Evolutionary conservation across 92 coral and sea anemone species (phyloP).

Genomic region (Scolanthus callimorphus): DNA sequence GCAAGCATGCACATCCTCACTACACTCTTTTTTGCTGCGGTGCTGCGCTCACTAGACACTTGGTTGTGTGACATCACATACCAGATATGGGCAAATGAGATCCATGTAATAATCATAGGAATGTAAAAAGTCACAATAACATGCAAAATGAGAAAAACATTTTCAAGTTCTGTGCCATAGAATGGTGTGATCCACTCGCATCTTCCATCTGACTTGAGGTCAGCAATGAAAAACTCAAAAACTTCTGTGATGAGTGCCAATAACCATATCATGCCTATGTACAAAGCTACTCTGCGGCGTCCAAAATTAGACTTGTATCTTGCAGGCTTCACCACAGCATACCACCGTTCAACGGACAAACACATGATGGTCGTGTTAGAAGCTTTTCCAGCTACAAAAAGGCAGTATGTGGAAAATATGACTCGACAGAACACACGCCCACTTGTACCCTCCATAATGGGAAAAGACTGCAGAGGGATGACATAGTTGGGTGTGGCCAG

Average conservation of each 20-base stretch:
- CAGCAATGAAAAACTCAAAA: constrained; percentile 48
- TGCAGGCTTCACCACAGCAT: constrained; percentile 63
- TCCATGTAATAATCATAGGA: constrained; percentile 65
- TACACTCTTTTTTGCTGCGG: constrained; percentile 37
- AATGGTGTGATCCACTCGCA: constrained; percentile 36
- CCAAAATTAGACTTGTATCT: constrained; percentile 44
- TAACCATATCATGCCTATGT: constrained; percentile 54
- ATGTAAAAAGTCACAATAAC: constrained; percentile 58
- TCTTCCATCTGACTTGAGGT: constrained; percentile 11
- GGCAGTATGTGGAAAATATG: constrained; percentile 59
- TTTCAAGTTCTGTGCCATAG: constrained; percentile 26
- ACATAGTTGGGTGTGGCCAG: constrained; percentile 49
- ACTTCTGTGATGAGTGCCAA: constrained; percentile 38
- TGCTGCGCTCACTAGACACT: constrained; percentile 26
- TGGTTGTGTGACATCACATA: constrained; percentile 30
- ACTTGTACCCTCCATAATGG: constrained; percentile 20
- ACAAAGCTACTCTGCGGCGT: constrained; percentile 33
- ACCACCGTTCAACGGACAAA: constrained; percentile 86
- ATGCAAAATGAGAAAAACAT: constrained; percentile 38
- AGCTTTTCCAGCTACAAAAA: constrained; percentile 65
- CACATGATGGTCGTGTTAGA: constrained; percentile 69
- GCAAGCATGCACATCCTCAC: constrained; percentile 72
- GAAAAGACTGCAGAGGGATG: constrained; percentile 17
- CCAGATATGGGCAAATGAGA: constrained; percentile 63
- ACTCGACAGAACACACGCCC: constrained; percentile 62